Evolutionary conservation across 2,113 vertebrate species (phyloP).

Genomic region (Rutilus rutilus): DNA sequence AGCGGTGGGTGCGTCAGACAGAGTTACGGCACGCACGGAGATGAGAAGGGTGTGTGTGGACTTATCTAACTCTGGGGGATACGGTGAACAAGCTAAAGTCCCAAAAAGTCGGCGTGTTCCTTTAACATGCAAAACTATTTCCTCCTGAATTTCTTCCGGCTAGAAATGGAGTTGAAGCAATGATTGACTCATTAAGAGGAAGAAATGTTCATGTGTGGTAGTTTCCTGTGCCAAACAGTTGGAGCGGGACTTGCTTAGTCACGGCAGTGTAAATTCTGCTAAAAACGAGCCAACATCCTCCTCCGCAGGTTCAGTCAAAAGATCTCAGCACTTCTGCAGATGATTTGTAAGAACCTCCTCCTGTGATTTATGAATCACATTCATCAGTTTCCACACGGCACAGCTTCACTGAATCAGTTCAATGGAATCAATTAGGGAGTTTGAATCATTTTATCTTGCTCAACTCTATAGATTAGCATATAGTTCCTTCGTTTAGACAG

Average conservation of each 20-base stretch:
- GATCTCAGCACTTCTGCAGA: neutral
- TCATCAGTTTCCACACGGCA: neutral
- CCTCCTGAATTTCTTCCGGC: neutral
- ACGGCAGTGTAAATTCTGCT: neutral
- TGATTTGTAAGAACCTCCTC: neutral
- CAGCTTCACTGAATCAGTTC: neutral
- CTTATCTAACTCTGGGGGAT: too few species aligned
- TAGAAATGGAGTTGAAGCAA: neutral
- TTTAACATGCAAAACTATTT: too few species aligned
- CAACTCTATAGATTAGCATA: neutral
- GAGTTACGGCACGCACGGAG: too few species aligned
- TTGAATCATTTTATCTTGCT: neutral
- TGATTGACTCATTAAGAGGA: neutral
- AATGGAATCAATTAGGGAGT: neutral
- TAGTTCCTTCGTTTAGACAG: too few species aligned
- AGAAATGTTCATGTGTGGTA: neutral
- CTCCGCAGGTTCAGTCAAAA: neutral
- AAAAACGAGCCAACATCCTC: neutral
- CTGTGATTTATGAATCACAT: conserved; percentile 5
- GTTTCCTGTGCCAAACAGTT: neutral
- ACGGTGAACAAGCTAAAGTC: too few species aligned
- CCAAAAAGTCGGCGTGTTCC: too few species aligned
- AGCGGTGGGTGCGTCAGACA: too few species aligned
- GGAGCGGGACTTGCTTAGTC: conserved; percentile 12
- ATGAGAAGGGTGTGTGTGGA: too few species aligned